phyloP scores from a whole-genome alignment of 1,140 invertebrate genomes.

The Atta cephalotes region DNA sequence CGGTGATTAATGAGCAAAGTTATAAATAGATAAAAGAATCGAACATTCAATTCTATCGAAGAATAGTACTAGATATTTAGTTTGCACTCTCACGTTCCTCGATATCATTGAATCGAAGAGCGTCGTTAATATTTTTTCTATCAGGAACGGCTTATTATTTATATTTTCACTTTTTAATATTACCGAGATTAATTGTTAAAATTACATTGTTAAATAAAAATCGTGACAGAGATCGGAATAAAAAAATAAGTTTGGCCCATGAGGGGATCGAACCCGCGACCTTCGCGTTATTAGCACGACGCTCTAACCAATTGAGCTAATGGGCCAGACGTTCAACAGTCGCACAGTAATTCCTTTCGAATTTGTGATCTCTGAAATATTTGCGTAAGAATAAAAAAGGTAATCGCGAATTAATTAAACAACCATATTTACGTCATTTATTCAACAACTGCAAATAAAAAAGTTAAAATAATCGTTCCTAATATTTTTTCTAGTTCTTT shows the following conservation, averaged over 20 bases:
- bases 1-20: background rate
- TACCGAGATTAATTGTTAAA: background rate
- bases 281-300: conserved; percentile 87
- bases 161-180: background rate
- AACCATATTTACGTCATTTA: too few relatives aligned
- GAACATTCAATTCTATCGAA: background rate
- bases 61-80: background rate
- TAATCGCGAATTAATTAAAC: background rate
- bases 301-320: conserved; percentile 85
- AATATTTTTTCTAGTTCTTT: background rate
- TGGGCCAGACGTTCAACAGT: conserved; percentile 35
- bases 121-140: background rate
- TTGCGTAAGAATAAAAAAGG: background rate
- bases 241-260: conserved; percentile 73
- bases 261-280: conserved; percentile 86
- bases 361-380: background rate
- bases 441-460: background rate
- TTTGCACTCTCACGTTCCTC: background rate
- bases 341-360: background rate
- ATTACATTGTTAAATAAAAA: background rate
- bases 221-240: background rate
- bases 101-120: background rate
- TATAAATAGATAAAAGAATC: background rate
- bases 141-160: background rate
- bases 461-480: background rate